Conservation (phyloP, 1,140 invertebrate species). For the Ptiloglossa arizonensis region DNA sequence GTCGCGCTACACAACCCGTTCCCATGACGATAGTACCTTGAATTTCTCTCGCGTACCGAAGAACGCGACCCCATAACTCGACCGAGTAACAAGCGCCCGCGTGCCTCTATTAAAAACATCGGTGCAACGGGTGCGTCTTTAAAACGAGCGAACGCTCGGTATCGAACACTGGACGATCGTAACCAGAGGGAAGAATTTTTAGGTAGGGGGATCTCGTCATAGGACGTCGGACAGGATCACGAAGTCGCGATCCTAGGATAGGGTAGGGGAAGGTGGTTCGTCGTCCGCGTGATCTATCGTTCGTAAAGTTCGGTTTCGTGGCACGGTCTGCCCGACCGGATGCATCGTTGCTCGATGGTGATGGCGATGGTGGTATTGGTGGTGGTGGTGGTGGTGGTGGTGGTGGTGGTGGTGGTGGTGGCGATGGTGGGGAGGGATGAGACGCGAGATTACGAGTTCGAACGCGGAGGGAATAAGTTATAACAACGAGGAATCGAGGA, state of each 20-base stretch:
- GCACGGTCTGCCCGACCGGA: not conserved
- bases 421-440: not conserved
- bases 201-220: conserved; percentile 53
- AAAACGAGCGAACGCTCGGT: conserved; percentile 1
- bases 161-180: not conserved
- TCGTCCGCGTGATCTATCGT: conserved; percentile 15
- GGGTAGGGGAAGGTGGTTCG: no score
- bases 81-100: conserved; percentile 24
- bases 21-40: not conserved
- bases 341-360: no score
- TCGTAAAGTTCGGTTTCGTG: not conserved
- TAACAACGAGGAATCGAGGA: conserved; percentile 51
- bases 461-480: conserved; percentile 58
- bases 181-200: no score
- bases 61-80: conserved; percentile 36
- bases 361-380: no score
- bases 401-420: no score
- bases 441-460: conserved; percentile 57
- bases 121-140: conserved; percentile 3
- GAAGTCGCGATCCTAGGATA: not conserved
- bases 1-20: not conserved
- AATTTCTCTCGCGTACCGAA: not conserved
- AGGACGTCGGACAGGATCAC: conserved; percentile 41
- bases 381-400: no score
- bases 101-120: conserved; percentile 1